Evolutionary conservation across 1,140 invertebrate genomes (phyloP), one percentile per base, ranked within the genome.

Genomic region (Drosophila carrolli): DNA sequence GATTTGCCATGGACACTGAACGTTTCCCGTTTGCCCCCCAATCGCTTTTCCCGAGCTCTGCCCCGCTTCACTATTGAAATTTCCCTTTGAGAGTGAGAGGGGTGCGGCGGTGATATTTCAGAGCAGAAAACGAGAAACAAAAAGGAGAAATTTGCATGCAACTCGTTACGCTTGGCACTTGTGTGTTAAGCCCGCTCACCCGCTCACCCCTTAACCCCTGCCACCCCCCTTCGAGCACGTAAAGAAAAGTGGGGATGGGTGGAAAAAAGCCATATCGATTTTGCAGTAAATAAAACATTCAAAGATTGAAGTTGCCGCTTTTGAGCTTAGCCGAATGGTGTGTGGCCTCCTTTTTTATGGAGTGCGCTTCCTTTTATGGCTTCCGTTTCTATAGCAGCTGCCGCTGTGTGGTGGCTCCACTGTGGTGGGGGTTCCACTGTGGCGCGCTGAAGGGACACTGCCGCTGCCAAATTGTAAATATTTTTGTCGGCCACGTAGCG

Each of bases 221-320:
- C 44, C 50, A 23, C 38, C 43, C 37, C 37, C 29, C 32, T 62
- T 59, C 54, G 13, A 60, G 41, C 61, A 75, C 61, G 59, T 62
- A 77, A 58, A 10, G 40, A 29, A 41, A 65, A 43, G 19, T n/a
- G 27, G 23, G 23, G 56, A 50, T 37, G 16, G 29, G 35, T 10
- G n/a, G 56, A 61, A 72, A 83, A 85, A 83, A 86, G 86, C 75
- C 83, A 88, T 86, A 86, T 86, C 83, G 83, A 86, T 86, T 86
- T 86, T 86, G 83, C 83, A 86, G 83, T 86, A 86, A 86, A 86
- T 86, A 86, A 86, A 86, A 86, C 83, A 86, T 86, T 86, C 83
- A 86, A 88, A 86, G 83, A 86, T 86, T 86, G 83, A 86, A 86
- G 83, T 86, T 88, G 76, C 79, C 84, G 83, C 83, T 86, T 86